These are phyloP conservation scores for Scomberomorus guttatus DNA, from an alignment of 2,797 vertebrate genomes.

Conservation along the genomic window DNA sequence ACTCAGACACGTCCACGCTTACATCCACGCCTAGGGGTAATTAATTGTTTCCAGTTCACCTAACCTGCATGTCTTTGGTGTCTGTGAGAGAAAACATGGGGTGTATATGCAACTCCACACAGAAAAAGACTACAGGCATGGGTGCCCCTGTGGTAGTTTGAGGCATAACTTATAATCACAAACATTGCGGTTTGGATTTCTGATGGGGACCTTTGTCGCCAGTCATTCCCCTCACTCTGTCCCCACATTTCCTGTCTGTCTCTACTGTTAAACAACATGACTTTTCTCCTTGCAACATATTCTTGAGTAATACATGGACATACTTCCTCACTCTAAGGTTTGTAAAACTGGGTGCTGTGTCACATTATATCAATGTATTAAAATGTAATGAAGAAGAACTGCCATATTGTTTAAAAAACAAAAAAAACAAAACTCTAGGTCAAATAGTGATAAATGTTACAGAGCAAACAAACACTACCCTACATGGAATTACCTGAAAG, in stretches of 20 bases:
- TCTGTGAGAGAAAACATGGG: background rate
- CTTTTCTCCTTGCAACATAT: background rate
- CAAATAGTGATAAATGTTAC: background rate
- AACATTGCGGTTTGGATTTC: background rate
- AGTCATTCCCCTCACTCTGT: background rate
- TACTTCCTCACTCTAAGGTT: no score
- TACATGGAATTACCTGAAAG: slow-evolving; percentile 1
- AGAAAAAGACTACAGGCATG: background rate
- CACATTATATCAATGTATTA: background rate
- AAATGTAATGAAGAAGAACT: slow-evolving; percentile 6
- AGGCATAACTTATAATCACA: background rate
- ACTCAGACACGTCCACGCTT: no score
- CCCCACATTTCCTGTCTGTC: background rate
- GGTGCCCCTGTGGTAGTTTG: background rate
- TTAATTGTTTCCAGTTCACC: no score
- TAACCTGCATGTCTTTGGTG: background rate
- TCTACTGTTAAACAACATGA: no score
- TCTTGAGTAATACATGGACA: background rate
- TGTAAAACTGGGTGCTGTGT: background rate
- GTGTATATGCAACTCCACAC: background rate
- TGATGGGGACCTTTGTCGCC: background rate
- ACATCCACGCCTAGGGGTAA: no score
- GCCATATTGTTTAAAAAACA: no score
- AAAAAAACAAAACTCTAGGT: no score
- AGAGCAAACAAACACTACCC: no score